Evolutionary conservation across 2,888 invertebrate species (phyloP).

Genomic region (Hymenopus coronatus): DNA sequence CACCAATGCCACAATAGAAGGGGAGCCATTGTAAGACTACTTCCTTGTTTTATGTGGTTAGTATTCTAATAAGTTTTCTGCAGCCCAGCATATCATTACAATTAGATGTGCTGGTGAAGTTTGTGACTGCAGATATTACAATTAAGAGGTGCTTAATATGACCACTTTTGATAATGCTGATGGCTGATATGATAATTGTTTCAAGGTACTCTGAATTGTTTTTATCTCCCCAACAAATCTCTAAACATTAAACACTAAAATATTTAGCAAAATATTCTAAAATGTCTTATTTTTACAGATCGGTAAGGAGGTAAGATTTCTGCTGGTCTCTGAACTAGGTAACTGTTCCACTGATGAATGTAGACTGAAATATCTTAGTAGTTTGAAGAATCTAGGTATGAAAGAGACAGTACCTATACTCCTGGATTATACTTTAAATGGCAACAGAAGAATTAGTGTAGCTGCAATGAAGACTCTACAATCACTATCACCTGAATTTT

Average conservation of each 20-base stretch:
- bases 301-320: constrained; percentile 44
- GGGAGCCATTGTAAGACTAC: too few species aligned
- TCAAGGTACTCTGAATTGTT: too few species aligned
- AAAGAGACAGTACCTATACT: constrained; percentile 59
- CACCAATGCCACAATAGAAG: too few species aligned
- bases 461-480: constrained; percentile 67
- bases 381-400: constrained; percentile 67
- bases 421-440: constrained; percentile 53
- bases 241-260: too few species aligned
- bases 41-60: too few species aligned
- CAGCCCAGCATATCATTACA: too few species aligned
- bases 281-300: constrained; percentile 41
- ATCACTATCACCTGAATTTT: constrained; percentile 49
- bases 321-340: constrained; percentile 46
- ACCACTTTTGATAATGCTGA: too few species aligned
- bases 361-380: constrained; percentile 60
- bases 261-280: constrained; percentile 22
- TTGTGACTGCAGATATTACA: too few species aligned
- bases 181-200: too few species aligned
- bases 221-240: neutral
- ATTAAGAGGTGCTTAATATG: too few species aligned
- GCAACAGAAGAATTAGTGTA: constrained; percentile 55
- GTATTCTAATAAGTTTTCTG: too few species aligned
- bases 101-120: too few species aligned
- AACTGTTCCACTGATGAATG: constrained; percentile 58